These are phyloP conservation scores for Syrrhaptes paradoxus DNA, from an alignment of 2,113 vertebrate genomes.

Conservation along the genomic window DNA sequence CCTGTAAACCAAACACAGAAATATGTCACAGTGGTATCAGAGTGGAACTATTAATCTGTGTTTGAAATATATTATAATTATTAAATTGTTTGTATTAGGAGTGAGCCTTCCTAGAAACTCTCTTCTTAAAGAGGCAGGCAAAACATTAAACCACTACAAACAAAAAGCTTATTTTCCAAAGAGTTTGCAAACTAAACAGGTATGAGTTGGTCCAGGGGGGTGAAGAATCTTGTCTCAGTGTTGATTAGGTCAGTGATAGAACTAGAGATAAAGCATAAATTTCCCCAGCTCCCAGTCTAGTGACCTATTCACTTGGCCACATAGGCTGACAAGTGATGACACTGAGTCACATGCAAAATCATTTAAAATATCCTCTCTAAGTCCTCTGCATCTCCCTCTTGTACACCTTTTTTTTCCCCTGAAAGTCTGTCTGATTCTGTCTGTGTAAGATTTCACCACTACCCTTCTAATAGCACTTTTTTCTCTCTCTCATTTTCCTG, in stretches of 20 bases:
- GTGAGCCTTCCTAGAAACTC: background rate
- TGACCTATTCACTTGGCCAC: background rate
- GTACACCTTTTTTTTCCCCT: background rate
- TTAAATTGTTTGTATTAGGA: background rate
- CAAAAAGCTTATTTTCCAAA: background rate
- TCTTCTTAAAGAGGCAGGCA: background rate
- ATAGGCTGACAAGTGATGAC: background rate
- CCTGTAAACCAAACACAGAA: conserved; percentile 63
- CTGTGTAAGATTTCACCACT: background rate
- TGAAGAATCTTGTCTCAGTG: background rate
- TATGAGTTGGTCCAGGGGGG: background rate
- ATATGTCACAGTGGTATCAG: background rate
- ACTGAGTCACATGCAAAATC: background rate
- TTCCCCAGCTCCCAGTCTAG: background rate
- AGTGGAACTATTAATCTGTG: conserved; percentile 5
- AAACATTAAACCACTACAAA: background rate
- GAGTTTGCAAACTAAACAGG: background rate
- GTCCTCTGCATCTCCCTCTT: background rate
- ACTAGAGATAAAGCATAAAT: background rate
- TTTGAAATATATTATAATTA: conserved; percentile 4
- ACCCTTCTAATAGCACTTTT: background rate
- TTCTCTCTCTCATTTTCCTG: background rate
- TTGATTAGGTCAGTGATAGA: background rate
- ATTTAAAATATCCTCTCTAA: background rate
- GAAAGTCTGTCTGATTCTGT: background rate